phyloP scores from a whole-genome alignment of 35 echinoderm and acorn worm genomes.

The Ophiothrix spiculata region DNA sequence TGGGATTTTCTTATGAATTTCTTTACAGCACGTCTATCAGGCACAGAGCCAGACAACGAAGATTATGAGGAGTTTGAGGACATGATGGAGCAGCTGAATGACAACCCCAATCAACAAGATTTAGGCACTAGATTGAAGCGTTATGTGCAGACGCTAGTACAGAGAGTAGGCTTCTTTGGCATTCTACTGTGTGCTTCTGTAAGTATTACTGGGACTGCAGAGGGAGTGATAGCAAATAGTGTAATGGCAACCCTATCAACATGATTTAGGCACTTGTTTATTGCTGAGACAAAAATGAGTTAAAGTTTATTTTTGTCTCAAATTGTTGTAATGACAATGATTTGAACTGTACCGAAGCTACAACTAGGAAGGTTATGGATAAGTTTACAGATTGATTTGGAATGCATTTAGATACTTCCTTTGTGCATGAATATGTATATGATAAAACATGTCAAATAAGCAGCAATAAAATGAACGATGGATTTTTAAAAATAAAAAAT shows the following conservation, averaged over 20 bases:
- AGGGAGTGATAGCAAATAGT: too few species aligned
- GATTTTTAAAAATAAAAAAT: too few species aligned
- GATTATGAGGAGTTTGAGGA: constrained; percentile 99
- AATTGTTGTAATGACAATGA: constrained; percentile 77
- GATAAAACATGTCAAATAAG: too few species aligned
- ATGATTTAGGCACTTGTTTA: constrained; percentile 57
- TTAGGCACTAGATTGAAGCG: constrained; percentile 65
- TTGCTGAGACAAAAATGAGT: constrained; percentile 62
- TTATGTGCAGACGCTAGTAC: constrained; percentile 70
- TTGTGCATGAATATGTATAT: too few species aligned
- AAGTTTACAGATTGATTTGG: too few species aligned
- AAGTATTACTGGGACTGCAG: too few species aligned
- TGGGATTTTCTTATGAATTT: not conserved
- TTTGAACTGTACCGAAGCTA: too few species aligned
- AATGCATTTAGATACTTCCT: too few species aligned
- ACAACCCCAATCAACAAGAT: constrained; percentile 54
- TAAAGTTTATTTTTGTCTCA: constrained; percentile 76
- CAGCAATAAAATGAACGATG: too few species aligned
- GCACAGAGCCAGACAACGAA: constrained; percentile 89
- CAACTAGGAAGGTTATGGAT: too few species aligned
- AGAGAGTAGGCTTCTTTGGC: constrained; percentile 88
- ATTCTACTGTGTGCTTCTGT: constrained; percentile 95
- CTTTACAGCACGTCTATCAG: constrained; percentile 72
- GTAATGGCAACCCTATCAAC: too few species aligned
- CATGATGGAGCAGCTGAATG: constrained; percentile 68